These are phyloP conservation scores for Eilema depressum DNA, from an alignment of 2,888 invertebrate species.

Conservation along the genomic window DNA sequence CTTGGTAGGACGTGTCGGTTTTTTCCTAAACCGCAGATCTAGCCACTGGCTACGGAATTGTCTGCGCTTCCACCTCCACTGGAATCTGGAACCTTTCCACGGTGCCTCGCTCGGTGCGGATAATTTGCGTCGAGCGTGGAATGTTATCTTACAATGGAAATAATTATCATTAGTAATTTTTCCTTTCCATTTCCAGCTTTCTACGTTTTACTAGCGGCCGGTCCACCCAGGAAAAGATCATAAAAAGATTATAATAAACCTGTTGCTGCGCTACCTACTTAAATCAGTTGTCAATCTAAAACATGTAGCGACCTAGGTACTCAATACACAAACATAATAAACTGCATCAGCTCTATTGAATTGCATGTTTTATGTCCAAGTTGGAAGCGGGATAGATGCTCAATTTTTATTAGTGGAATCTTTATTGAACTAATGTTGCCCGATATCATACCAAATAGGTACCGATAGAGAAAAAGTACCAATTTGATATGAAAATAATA, in stretches of 20 bases:
- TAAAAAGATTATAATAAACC: not conserved
- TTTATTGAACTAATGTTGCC: not conserved
- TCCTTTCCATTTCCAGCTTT: constrained; percentile 1
- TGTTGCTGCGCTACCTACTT: too few species aligned
- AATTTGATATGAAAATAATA: not conserved
- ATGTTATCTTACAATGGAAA: not conserved
- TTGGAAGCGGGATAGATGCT: not conserved
- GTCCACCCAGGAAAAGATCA: not conserved
- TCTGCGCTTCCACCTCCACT: not conserved
- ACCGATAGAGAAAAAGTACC: not conserved
- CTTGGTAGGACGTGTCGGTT: not conserved
- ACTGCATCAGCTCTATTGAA: too few species aligned
- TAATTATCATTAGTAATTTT: not conserved
- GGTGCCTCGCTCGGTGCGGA: not conserved
- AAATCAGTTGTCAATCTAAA: too few species aligned
- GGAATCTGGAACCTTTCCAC: too few species aligned
- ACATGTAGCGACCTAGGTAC: too few species aligned
- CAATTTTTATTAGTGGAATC: too few species aligned
- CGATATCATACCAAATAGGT: not conserved
- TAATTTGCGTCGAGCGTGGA: not conserved
- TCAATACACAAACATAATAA: not conserved
- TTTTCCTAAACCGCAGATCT: not conserved
- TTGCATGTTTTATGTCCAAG: not conserved
- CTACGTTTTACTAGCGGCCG: not conserved
- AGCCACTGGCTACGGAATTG: not conserved